A percentile compares a stretch with the other conserved stretches of the same genome.
These are phyloP conservation scores for Cyphomyrus plagiostoma DNA, from an alignment of 2,113 vertebrate species.

Conservation along the genomic window DNA sequence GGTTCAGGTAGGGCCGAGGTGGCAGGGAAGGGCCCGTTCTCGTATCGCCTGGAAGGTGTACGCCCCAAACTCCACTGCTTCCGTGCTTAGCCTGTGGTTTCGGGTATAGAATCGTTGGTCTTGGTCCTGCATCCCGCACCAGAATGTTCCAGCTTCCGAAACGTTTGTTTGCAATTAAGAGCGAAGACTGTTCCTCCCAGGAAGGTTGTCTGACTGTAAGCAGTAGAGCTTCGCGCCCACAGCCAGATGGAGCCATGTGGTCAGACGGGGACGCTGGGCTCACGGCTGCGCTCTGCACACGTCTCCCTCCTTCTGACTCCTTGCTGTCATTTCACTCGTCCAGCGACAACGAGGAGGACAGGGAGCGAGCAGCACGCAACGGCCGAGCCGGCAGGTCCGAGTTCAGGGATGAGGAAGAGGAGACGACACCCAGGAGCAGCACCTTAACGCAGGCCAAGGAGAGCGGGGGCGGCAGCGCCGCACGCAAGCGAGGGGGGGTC, in stretches of 20 bases:
- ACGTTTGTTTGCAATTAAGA: neutral
- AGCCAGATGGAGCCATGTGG: neutral
- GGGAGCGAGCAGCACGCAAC: constrained; percentile 68
- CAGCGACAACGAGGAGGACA: constrained; percentile 81
- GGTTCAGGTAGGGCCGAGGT: constrained; percentile 71
- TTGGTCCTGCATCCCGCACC: neutral
- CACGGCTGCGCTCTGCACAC: neutral
- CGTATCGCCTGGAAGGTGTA: neutral
- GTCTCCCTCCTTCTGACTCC: neutral
- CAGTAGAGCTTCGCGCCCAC: neutral
- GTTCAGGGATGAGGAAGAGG: constrained; percentile 95
- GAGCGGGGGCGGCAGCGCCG: constrained; percentile 67
- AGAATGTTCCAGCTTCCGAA: neutral
- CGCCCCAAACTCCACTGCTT: neutral
- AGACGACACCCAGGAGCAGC: constrained; percentile 85
- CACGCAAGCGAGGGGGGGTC: constrained; percentile 78
- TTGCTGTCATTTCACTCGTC: constrained; percentile 29
- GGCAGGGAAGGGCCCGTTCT: no score
- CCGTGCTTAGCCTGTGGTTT: neutral
- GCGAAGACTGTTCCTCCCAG: neutral
- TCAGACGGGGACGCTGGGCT: neutral
- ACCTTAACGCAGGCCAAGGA: constrained; percentile 89
- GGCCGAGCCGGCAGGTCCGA: constrained; percentile 67
- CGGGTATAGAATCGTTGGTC: neutral
- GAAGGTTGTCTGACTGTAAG: neutral